Percentiles rank a stretch among this genome's conserved stretches.
phyloP scores from a whole-genome alignment of 2,113 vertebrate species.

The Anser cygnoides region DNA sequence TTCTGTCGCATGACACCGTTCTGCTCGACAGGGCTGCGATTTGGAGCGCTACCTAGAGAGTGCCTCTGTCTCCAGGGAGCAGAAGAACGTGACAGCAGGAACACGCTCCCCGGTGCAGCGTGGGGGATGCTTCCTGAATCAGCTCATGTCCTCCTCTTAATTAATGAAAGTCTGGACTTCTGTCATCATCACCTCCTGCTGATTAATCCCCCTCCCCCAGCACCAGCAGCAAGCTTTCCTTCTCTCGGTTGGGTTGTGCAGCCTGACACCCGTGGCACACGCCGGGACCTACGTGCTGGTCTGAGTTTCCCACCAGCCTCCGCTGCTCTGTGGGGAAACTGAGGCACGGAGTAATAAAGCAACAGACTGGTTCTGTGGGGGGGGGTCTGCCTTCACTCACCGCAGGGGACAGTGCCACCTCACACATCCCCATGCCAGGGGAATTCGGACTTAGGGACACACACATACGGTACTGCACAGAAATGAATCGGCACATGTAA shows the following conservation, averaged over 20 bases:
- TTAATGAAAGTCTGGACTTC: not conserved
- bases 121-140: conserved; percentile 4
- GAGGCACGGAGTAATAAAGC: not conserved
- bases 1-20: not conserved
- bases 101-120: not conserved
- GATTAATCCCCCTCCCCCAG: conserved; percentile 24
- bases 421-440: not conserved
- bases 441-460: not conserved
- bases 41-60: not conserved
- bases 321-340: not conserved
- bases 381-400: rapidly evolving
- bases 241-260: not conserved
- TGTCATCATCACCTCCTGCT: conserved; percentile 36
- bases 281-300: not conserved
- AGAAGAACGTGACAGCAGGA: not conserved
- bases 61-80: not conserved
- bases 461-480: not conserved
- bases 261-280: not conserved
- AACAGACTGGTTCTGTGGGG: not conserved
- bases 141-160: not conserved
- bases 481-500: not conserved
- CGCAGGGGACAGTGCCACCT: not conserved
- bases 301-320: not conserved
- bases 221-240: not conserved
- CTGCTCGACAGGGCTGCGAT: not conserved